Conservation (phyloP, 2,113 vertebrate genomes). For the Odocoileus hemionus region DNA sequence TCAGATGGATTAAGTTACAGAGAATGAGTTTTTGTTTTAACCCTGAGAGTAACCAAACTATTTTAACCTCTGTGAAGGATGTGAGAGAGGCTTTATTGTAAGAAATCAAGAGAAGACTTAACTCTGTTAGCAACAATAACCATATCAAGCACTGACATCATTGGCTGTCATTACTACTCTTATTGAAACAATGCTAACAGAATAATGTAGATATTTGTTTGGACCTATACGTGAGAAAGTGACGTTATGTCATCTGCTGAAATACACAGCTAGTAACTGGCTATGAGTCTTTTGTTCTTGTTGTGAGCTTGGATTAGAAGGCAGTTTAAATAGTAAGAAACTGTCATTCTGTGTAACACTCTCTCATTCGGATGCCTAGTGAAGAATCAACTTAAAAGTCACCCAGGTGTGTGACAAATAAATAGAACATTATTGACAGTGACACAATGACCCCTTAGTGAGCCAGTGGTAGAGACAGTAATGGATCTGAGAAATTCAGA, state of each 20-base stretch:
- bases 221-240: not conserved
- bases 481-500: not conserved
- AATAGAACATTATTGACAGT: not conserved
- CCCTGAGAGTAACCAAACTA: not conserved
- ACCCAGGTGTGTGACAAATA: not conserved
- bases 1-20: not conserved
- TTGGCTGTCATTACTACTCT: not conserved
- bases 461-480: not conserved
- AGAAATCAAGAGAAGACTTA: not conserved
- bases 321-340: not conserved
- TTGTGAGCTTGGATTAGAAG: not conserved
- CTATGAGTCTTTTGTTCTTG: not conserved
- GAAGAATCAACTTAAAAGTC: not conserved
- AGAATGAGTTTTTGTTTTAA: not conserved
- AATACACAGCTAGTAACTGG: not conserved
- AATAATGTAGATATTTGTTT: not conserved
- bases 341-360: not conserved
- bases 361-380: not conserved
- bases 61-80: not conserved
- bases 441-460: not conserved
- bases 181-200: not conserved
- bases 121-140: not conserved
- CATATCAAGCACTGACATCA: not conserved
- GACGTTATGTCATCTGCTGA: not conserved
- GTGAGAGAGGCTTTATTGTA: not conserved